A percentile compares a stretch with the other conserved stretches of the same genome.
Evolutionary conservation across 2,888 invertebrate species (phyloP).

Genomic region (Epiblema foenella): DNA sequence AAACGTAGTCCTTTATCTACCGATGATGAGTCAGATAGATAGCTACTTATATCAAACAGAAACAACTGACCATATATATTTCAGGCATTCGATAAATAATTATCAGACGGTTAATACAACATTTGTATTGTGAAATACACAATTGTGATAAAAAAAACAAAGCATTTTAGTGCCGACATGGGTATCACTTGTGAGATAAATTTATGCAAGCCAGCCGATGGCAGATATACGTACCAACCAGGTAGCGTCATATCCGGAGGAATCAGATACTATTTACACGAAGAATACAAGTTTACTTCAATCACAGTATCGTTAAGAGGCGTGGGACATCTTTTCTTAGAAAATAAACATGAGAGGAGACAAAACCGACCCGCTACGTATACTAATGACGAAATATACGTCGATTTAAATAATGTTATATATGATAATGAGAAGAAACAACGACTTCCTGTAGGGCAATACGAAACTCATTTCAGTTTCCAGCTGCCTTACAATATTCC

Average conservation of each 20-base stretch:
- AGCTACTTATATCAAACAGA: no score
- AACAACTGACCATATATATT: no score
- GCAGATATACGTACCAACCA: conserved; percentile 19
- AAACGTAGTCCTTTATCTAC: no score
- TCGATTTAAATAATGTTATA: conserved; percentile 20
- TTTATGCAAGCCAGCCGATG: conserved; percentile 17
- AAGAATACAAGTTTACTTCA: conserved; percentile 21
- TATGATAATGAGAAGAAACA: not conserved
- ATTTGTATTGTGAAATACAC: conserved; percentile 6
- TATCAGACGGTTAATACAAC: not conserved
- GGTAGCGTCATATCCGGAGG: conserved; percentile 30
- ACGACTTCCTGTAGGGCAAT: conserved; percentile 11
- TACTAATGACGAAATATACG: conserved; percentile 21
- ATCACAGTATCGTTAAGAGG: conserved; percentile 32
- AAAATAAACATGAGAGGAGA: conserved; percentile 14
- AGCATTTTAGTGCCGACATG: not conserved
- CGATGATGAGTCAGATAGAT: no score
- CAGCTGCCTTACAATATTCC: conserved; percentile 24
- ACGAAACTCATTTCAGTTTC: conserved; percentile 25
- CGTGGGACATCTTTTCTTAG: conserved; percentile 22
- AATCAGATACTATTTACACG: conserved; percentile 18
- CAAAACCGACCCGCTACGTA: not conserved
- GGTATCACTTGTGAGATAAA: conserved; percentile 27
- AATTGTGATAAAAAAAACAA: not conserved
- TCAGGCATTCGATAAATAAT: not conserved